Base-by-base conservation (phyloP, 2,113 vertebrate genomes). In the Cyphomyrus discorhynchus region DNA sequence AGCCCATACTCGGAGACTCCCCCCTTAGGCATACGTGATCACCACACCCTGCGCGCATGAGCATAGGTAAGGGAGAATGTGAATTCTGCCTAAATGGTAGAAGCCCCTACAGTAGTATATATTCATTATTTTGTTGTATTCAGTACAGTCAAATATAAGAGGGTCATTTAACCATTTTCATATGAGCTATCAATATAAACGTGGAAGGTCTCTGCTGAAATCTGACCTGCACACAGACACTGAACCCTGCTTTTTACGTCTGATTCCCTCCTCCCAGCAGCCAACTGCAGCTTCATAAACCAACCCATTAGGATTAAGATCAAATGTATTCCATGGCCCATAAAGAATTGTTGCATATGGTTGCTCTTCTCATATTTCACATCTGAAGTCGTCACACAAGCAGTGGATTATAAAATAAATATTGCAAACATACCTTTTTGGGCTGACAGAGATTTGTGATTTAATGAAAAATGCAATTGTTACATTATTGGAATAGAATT, bases 401-500 rank as follows among this genome's bases (percentile, higher is more conserved):
- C 80, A 89, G 89, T 31, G 27, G 52, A 66, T n/a, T 62, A 80
- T 89, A 15, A 89, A 84, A 89, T 56, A 89, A 89, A 89, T 62
- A 84, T 85, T 58, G 52, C 39, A 85, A 50, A 47, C 39, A 85
- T 62, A 80, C 42, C 77, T 85, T 39, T 89, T 62, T 82, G 27
- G 89, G 24, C 15, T 45, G 49, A 89, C 19, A 58, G 52, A 89
- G 35, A 62, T 58, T 85, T 35, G 89, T 89, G 50, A 85, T 89
- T 58, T 89, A 85, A 89, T 83, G 56, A 62, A 58, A 45, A 47
- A 85, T 85, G 21, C 4, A 62, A 66, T 58, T 45, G 77, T 85
- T 56, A 83, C 39, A 83, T 89, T 77, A 89, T 39, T 84, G 35
- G 47, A 89, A 84, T 46, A 47, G 49, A 35, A 42, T 83, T 74